phyloP scores from a whole-genome alignment of 2,888 invertebrate species.

The Adelognathus sp. region DNA sequence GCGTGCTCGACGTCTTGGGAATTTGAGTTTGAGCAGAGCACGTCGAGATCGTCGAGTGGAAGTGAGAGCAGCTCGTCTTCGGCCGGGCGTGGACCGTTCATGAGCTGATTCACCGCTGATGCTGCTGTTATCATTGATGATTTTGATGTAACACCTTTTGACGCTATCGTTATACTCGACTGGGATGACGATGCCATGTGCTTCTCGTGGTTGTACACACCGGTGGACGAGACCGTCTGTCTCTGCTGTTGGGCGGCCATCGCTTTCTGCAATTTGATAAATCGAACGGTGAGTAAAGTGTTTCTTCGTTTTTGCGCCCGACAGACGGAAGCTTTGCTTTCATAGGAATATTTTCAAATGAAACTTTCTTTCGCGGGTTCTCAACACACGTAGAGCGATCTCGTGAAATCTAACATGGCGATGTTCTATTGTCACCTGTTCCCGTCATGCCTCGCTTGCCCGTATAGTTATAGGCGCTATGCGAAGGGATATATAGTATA shows the following conservation, averaged over 20 bases:
- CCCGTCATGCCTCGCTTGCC: conserved; percentile 72
- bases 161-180: conserved; percentile 90
- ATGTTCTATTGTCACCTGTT: conserved; percentile 79
- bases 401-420: conserved; percentile 80
- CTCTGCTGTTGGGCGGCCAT: conserved; percentile 88
- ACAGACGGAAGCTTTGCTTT: too few relatives aligned
- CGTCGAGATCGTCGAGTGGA: conserved; percentile 90
- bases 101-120: conserved; percentile 85
- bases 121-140: conserved; percentile 79
- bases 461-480: too few relatives aligned
- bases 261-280: conserved; percentile 77
- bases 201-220: conserved; percentile 90
- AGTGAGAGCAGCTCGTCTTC: conserved; percentile 87
- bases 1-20: conserved; percentile 91
- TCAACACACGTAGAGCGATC: conserved; percentile 68
- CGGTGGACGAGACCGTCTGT: conserved; percentile 90
- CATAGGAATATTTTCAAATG: too few relatives aligned
- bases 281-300: too few relatives aligned
- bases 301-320: too few relatives aligned
- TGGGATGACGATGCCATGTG: conserved; percentile 89
- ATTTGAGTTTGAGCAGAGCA: conserved; percentile 88
- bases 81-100: conserved; percentile 87
- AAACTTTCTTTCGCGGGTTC: too few relatives aligned
- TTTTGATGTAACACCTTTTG: conserved; percentile 86
- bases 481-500: conserved; percentile 34